Evolutionary conservation across 2,113 vertebrate genomes (phyloP), one percentile per base, ranked within the genome.

Genomic region (Callipepla californica): DNA sequence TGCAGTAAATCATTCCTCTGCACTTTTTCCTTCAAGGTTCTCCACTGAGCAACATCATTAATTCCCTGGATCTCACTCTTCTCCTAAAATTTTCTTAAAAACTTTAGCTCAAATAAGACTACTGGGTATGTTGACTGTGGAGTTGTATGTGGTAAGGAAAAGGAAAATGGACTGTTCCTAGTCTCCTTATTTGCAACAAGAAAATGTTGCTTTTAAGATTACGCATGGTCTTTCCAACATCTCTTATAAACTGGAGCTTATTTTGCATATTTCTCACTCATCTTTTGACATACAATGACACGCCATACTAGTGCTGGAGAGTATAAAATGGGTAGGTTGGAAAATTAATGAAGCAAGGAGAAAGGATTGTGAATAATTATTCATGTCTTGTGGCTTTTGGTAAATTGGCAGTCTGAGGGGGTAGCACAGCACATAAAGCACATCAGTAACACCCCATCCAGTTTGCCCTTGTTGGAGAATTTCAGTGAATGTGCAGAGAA

Each of bases 321-420:
- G 9, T 45, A 72, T 76, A 89, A 79, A 87, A 89, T 61, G 73
- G 62, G 80, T 76, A 36, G 73, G 53, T 87, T 85, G 36, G 74
- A 87, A 89, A 94, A 87, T 73, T 72, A 94, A 85, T 48, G 78
- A 85, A 92, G 61, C 62, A 87, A 89, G 53, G 16, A 87, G 70
- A 12, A 91, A 89, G 7, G 25, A 78, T 2, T 73, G 40, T 68
- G 73, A 92, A 70, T 28, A 93, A 72, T 51, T 74, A 59, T n/a
- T 63, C 59, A 28, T 44, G 47, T 20, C 61, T 72, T 80, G 44
- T 48, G 48, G 44, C 47, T 91, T 92, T 89, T 66, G 55, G 36
- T 50, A 90, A 74, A 44, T 26, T 59, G 68, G 38, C 45, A 93
- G 21, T 55, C 48, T 78, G n/a, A 59, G 55, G 7, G 69, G 40